Percentiles rank a stretch among this genome's conserved stretches.
Evolutionary conservation across 2,113 vertebrate species (phyloP).

Genomic region (Garra rufa): DNA sequence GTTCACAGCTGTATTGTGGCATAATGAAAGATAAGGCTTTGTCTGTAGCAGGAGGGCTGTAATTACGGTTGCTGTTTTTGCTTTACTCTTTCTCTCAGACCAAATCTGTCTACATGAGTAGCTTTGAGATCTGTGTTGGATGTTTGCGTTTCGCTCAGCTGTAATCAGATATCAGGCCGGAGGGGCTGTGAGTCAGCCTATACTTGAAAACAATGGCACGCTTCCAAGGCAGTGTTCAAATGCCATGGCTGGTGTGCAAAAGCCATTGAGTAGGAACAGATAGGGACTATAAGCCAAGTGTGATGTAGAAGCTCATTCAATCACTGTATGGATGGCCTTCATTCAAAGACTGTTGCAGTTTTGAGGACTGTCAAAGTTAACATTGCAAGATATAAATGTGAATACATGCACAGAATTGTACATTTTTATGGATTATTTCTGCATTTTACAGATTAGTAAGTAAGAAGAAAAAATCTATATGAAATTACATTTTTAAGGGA

Average conservation of each 20-base stretch:
- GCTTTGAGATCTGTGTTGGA: constrained; percentile 34
- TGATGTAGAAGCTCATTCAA: not conserved
- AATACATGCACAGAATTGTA: no score
- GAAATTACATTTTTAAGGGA: no score
- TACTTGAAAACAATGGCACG: constrained; percentile 26
- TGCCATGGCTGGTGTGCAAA: not conserved
- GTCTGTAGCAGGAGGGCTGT: constrained; percentile 20
- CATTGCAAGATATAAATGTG: not conserved
- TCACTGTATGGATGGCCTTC: not conserved
- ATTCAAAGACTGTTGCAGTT: not conserved
- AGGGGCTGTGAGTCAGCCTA: constrained; percentile 33
- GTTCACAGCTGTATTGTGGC: constrained; percentile 31
- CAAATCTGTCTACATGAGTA: constrained; percentile 1
- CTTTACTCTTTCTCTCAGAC: constrained; percentile 20
- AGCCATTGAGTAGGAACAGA: not conserved
- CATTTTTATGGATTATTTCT: not conserved
- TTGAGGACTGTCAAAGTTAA: not conserved
- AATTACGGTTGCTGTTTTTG: constrained; percentile 32
- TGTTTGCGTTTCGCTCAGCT: constrained; percentile 68
- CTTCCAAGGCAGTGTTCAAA: constrained; percentile 20
- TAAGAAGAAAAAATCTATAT: no score
- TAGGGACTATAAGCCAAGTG: not conserved
- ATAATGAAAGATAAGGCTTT: constrained; percentile 34
- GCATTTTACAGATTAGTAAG: not conserved
- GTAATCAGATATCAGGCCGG: constrained; percentile 70